Evolutionary conservation across 2,797 vertebrate genomes (phyloP).

Genomic region (Phalanger gymnotis): DNA sequence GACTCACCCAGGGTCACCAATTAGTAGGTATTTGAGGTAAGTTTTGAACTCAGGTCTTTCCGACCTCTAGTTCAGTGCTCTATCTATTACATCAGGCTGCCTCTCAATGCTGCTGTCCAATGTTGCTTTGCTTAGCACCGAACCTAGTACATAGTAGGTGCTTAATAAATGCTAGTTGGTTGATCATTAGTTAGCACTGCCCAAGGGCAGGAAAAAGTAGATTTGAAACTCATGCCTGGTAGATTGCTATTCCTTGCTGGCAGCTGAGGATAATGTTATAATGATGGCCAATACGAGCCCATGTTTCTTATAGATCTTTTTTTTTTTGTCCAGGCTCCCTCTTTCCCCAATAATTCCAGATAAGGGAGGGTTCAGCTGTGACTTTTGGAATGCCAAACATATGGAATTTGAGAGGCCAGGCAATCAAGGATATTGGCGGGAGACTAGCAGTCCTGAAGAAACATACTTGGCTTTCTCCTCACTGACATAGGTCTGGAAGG

Average conservation of each 20-base stretch:
- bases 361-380: conserved; percentile 15
- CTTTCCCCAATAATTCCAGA: neutral
- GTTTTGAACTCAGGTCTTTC: neutral
- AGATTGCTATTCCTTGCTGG: conserved; percentile 53
- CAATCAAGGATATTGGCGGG: conserved; percentile 11
- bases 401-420: conserved; percentile 7
- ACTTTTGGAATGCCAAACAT: neutral
- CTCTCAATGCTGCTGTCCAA: neutral
- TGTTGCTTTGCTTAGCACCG: neutral
- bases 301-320: conserved; percentile 35
- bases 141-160: neutral
- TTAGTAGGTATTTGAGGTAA: neutral
- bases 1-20: neutral
- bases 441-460: neutral
- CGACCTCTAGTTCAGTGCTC: neutral
- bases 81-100: neutral
- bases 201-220: neutral
- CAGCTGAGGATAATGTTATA: conserved; percentile 22
- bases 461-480: conserved; percentile 14
- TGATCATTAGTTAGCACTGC: neutral
- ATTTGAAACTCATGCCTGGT: conserved; percentile 25
- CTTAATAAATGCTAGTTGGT: neutral
- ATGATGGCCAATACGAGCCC: conserved; percentile 24
- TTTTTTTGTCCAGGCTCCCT: conserved; percentile 11
- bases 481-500: conserved; percentile 9